Percentiles rank a stretch among this genome's conserved stretches.
Evolutionary conservation across 1,140 invertebrate species (phyloP).

Genomic region (Acyrthosiphon pisum): DNA sequence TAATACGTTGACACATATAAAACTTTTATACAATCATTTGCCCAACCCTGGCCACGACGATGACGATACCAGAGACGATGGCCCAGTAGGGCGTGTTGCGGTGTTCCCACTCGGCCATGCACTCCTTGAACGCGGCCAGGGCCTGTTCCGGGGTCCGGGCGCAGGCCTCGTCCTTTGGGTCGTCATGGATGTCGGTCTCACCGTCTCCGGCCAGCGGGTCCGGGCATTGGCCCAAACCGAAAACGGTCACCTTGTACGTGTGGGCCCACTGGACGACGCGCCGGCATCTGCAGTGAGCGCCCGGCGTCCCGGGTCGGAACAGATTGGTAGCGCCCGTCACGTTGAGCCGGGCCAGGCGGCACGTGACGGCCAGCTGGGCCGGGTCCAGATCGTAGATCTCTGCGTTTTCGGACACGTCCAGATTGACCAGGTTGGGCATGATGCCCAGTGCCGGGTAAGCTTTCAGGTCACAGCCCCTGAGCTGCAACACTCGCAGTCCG

Average conservation of each 20-base stretch:
- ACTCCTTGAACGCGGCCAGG: slow-evolving; percentile 1
- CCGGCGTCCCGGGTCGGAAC: not conserved
- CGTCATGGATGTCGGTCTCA: not conserved
- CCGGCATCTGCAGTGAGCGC: not conserved
- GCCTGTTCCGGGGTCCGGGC: not conserved
- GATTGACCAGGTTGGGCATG: slow-evolving; percentile 26
- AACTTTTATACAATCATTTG: too few species aligned
- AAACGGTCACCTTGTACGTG: not conserved
- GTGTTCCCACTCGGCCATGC: slow-evolving; percentile 49
- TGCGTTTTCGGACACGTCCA: slow-evolving; percentile 7
- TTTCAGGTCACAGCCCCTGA: not conserved
- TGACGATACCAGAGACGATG: not conserved
- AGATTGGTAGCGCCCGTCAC: not conserved
- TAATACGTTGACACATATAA: too few species aligned
- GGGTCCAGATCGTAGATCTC: not conserved
- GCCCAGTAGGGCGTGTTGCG: slow-evolving; percentile 48
- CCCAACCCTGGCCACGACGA: not conserved
- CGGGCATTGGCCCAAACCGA: not conserved
- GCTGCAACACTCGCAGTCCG: not conserved
- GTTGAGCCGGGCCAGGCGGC: slow-evolving; percentile 32
- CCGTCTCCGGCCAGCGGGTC: not conserved
- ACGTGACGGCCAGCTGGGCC: not conserved
- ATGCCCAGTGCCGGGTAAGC: slow-evolving; percentile 11
- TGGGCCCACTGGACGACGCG: slow-evolving; percentile 17
- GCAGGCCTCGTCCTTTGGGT: not conserved